Evolutionary conservation across 2,888 invertebrate genomes (phyloP).

Genomic region (Autographa gamma): DNA sequence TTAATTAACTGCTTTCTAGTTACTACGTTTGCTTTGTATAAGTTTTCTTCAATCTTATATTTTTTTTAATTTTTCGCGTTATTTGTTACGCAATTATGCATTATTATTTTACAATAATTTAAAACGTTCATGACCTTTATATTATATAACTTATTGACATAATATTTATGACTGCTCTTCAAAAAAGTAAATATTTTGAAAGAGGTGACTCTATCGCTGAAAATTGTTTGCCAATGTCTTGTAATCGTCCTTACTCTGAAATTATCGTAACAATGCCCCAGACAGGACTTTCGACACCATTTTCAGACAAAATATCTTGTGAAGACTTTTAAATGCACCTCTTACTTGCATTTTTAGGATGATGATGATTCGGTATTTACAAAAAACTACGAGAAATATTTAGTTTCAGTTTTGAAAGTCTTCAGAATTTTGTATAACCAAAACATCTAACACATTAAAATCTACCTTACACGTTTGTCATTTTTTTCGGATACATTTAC

Average conservation of each 20-base stretch:
- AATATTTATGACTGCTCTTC: neutral
- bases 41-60: too few relatives aligned
- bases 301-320: neutral
- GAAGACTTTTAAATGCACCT: neutral
- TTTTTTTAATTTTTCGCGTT: too few relatives aligned
- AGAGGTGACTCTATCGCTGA: neutral
- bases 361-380: too few relatives aligned
- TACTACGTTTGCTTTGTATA: too few relatives aligned
- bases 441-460: neutral
- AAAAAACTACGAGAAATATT: neutral
- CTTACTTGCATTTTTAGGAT: neutral
- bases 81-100: too few relatives aligned
- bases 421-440: neutral
- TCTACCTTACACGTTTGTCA: neutral
- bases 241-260: neutral
- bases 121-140: neutral
- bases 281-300: conserved; percentile 4
- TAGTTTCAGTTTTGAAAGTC: neutral
- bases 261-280: neutral
- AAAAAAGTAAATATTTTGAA: neutral
- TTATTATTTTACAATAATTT: neutral
- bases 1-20: too few relatives aligned
- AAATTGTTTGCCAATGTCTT: neutral
- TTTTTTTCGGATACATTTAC: neutral
- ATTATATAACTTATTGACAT: neutral